phyloP scores from a whole-genome alignment of 2,113 vertebrate species.

The Grallaria varia region DNA sequence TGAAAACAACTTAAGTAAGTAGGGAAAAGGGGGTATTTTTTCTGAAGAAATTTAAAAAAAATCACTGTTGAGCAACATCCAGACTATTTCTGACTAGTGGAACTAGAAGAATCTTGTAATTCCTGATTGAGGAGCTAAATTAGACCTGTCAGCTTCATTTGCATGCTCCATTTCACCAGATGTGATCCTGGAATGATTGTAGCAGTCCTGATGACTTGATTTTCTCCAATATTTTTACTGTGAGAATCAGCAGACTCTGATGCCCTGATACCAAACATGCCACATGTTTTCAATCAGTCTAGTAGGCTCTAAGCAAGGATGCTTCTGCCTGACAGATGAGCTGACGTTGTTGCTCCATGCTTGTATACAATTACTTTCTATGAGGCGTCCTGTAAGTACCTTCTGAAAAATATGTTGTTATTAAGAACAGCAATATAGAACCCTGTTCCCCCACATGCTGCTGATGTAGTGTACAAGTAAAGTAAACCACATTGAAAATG shows the following conservation, averaged over 20 bases:
- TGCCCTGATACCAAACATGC: not conserved
- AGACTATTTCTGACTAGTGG: not conserved
- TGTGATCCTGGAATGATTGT: accelerated
- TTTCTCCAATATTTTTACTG: not conserved
- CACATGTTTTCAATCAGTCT: not conserved
- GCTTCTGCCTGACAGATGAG: not conserved
- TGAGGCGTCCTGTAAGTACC: not conserved
- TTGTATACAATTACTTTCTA: not conserved
- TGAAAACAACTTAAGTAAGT: not conserved
- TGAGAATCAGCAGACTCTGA: not conserved
- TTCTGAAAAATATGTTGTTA: not conserved
- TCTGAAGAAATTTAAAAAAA: not conserved
- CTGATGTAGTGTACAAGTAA: not conserved
- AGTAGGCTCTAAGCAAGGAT: not conserved
- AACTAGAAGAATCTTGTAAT: not conserved
- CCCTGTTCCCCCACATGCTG: not conserved
- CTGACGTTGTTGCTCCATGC: not conserved
- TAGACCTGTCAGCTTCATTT: not conserved
- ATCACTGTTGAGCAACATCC: not conserved
- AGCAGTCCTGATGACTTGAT: not conserved
- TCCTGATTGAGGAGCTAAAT: not conserved
- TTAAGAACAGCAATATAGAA: not conserved
- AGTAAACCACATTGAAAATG: not conserved
- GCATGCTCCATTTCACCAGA: not conserved
- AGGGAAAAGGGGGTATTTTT: not conserved